phyloP scores from a whole-genome alignment of 2,888 invertebrate genomes.

The Petrolisthes cinctipes region DNA sequence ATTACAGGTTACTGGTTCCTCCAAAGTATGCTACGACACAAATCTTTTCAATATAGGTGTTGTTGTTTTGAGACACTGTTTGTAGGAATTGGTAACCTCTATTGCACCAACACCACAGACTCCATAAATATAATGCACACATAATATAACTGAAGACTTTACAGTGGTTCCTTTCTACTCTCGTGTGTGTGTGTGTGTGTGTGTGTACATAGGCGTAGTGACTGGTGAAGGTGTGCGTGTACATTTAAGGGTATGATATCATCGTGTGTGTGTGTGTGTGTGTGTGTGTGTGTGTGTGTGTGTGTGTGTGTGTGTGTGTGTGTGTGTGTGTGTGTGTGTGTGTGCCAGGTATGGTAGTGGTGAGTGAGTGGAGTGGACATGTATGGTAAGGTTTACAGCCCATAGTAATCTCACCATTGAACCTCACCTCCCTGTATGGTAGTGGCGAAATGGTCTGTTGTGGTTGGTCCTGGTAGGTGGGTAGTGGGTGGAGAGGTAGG shows the following conservation, averaged over 20 bases:
- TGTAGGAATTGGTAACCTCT: too few relatives aligned
- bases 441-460: background rate
- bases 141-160: too few relatives aligned
- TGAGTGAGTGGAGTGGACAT: background rate
- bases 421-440: background rate
- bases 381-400: background rate
- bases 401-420: too few relatives aligned
- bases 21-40: too few relatives aligned
- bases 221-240: background rate
- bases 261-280: background rate
- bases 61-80: too few relatives aligned
- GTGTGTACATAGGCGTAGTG: background rate
- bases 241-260: background rate
- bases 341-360: background rate
- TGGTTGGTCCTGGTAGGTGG: background rate
- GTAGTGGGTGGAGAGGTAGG: background rate
- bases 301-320: background rate
- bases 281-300: constrained; percentile 2
- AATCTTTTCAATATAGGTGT: too few relatives aligned
- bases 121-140: too few relatives aligned
- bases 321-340: background rate
- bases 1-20: too few relatives aligned
- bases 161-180: too few relatives aligned
- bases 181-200: constrained; percentile 13
- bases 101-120: too few relatives aligned